phyloP scores from a whole-genome alignment of 2,888 invertebrate species.

The Hybos culiciformis region DNA sequence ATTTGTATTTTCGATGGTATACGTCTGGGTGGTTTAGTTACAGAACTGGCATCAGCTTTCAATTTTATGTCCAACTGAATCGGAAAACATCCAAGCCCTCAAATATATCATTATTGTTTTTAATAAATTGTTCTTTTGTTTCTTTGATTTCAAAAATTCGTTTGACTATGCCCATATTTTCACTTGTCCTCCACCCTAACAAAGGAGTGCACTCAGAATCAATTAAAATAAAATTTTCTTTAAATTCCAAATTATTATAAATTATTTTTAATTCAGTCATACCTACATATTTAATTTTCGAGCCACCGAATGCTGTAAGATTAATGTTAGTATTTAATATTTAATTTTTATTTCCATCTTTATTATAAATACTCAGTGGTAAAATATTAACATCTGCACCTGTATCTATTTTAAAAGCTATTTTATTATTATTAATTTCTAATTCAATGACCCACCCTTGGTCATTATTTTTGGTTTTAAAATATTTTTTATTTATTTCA shows the following conservation, averaged over 20 bases:
- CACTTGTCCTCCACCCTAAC: slow-evolving; percentile 1
- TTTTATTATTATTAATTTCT: too few species aligned
- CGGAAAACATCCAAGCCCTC: slow-evolving; percentile 4
- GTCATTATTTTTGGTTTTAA: too few species aligned
- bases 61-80: neutral
- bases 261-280: neutral
- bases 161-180: slow-evolving; percentile 5
- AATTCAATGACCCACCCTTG: too few species aligned
- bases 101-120: slow-evolving; percentile 5
- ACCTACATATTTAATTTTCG: slow-evolving; percentile 2
- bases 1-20: slow-evolving; percentile 1
- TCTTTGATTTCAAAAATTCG: neutral
- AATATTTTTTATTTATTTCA: too few species aligned
- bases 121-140: neutral
- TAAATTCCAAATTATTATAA: neutral
- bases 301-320: neutral
- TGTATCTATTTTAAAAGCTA: too few species aligned
- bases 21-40: slow-evolving; percentile 3
- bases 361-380: too few species aligned
- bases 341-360: too few species aligned
- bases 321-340: too few species aligned
- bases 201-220: slow-evolving; percentile 3
- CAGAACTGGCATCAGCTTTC: neutral
- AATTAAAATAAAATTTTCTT: slow-evolving; percentile 2
- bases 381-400: too few species aligned